Percentiles rank a stretch among this genome's conserved stretches.
Evolutionary conservation across 1,140 invertebrate genomes (phyloP).

Genomic region (Anthonomus grandis): DNA sequence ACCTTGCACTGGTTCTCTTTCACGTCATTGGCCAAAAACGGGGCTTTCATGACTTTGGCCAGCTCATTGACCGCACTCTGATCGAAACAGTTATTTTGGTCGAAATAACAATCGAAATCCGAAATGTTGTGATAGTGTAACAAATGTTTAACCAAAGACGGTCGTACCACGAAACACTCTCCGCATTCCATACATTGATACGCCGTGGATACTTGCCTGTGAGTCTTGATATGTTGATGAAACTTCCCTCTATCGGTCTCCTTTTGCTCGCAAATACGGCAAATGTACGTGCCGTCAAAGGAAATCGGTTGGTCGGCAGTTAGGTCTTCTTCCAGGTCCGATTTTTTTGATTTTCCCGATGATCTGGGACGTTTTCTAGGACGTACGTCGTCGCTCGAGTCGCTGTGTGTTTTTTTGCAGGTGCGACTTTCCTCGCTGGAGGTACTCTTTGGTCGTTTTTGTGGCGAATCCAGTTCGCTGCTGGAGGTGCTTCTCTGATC

Average conservation of each 20-base stretch:
- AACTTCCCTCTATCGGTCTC: constrained; percentile 48
- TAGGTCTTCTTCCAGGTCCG: constrained; percentile 18
- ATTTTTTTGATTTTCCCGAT: background rate
- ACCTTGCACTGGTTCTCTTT: constrained; percentile 63
- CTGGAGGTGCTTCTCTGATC: constrained; percentile 16
- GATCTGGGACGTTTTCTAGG: constrained; percentile 29
- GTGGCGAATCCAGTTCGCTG: constrained; percentile 19
- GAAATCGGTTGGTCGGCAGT: constrained; percentile 35
- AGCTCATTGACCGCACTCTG: constrained; percentile 51
- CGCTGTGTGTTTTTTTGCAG: constrained; percentile 14
- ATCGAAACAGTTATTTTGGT: constrained; percentile 55
- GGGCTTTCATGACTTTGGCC: constrained; percentile 44
- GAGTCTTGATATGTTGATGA: constrained; percentile 54
- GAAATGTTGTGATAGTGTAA: constrained; percentile 58
- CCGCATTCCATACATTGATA: constrained; percentile 68
- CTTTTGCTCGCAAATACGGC: constrained; percentile 52
- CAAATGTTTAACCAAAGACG: constrained; percentile 62
- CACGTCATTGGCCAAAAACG: constrained; percentile 49
- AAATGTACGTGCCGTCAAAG: constrained; percentile 52
- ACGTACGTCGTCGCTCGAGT: constrained; percentile 15
- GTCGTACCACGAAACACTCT: constrained; percentile 62
- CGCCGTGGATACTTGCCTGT: constrained; percentile 56
- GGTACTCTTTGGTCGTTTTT: constrained; percentile 11
- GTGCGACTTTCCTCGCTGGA: too few species aligned
- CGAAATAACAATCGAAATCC: constrained; percentile 57